Percentiles rank a stretch among this genome's conserved stretches.
Evolutionary conservation across 1,140 invertebrate species (phyloP).

Genomic region (Solenopsis invicta): DNA sequence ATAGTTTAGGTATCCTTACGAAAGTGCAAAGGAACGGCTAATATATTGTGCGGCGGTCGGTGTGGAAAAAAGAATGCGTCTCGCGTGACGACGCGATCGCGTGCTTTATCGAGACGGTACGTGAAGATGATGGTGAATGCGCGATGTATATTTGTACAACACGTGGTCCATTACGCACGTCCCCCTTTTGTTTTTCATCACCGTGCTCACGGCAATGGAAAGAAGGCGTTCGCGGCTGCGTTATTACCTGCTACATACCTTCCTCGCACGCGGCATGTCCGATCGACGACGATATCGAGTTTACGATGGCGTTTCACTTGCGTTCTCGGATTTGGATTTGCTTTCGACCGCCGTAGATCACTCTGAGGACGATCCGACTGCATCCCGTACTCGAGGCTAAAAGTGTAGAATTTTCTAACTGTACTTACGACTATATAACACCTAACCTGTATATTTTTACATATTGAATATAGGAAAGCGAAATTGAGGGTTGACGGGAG

Average conservation of each 20-base stretch:
- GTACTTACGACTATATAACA: constrained; percentile 83
- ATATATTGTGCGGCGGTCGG: constrained; percentile 57
- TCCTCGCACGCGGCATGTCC: constrained; percentile 61
- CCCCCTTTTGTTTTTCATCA: neutral
- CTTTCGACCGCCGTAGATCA: constrained; percentile 70
- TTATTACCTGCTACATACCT: neutral
- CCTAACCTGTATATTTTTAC: constrained; percentile 86
- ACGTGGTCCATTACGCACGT: constrained; percentile 22
- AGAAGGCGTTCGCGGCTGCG: neutral
- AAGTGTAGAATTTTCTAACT: constrained; percentile 80
- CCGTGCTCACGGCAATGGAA: neutral
- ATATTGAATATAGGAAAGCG: constrained; percentile 80
- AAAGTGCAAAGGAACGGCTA: constrained; percentile 53
- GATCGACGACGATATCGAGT: constrained; percentile 66
- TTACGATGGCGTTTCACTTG: constrained; percentile 69
- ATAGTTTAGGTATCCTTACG: constrained; percentile 54
- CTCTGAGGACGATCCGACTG: constrained; percentile 73
- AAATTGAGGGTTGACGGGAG: constrained; percentile 68
- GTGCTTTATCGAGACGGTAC: constrained; percentile 22
- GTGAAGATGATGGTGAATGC: neutral
- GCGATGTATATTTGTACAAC: neutral
- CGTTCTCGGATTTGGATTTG: constrained; percentile 69
- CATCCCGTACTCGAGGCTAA: constrained; percentile 77
- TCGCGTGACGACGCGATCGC: constrained; percentile 11
- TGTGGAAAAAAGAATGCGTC: constrained; percentile 25